Evolutionary conservation across 2,113 vertebrate species (phyloP), one percentile per base, ranked within the genome.

Genomic region (Cairina moschata): DNA sequence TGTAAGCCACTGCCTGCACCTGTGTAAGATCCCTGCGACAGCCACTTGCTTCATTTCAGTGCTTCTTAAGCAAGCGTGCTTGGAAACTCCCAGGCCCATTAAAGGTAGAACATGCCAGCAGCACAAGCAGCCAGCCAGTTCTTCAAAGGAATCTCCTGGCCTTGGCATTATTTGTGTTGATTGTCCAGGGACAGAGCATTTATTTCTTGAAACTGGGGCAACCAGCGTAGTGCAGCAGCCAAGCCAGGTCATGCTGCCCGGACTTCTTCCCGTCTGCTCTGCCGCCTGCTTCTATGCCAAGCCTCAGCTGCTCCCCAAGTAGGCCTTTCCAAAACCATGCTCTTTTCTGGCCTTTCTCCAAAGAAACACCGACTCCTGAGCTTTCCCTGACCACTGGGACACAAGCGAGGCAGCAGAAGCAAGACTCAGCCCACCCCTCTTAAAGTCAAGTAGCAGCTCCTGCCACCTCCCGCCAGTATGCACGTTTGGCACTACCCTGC

Each of bases 171-270:
- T 68, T n/a, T 21, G 26, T 23, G 28, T 54, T 31, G 55, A 92
- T 91, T 85, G 91, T 91, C 59, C 62, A 87, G 82, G 69, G 42
- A 84, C 22, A 84, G 52, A 92, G 56, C 13, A 66, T 81, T 83
- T 79, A 25, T 79, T 92, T 55, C 52, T 62, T 78, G 44, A 88
- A 93, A 91, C 66, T 56, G 84, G 44, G 92, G 74, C 59, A 32
- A 62, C 11, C 18, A 62, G 46, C 0, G 1, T 20, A 78, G 59
- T 42, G 86, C 8, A 0, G 16, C 52, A 81, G 91, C 73, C 83
- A 83, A 93, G 66, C 2, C 63, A 71, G 65, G 21, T 86, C 2
- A 3, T 42, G 1, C 31, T 90, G 79, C 67, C 40, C 65, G 38
- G 12, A 59, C 17, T 67, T 59, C 62, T 73, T 83, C 32, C 73